phyloP scores from a whole-genome alignment of 1,140 invertebrate species.

The Drosophila melanogaster region Release_6_plus_ISO1_MT NT_037436.4:9756001-9756500 shows the following conservation, averaged over 20 bases:
- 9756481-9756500: slow-evolving; percentile 63
- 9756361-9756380: slow-evolving; percentile 38
- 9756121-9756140: slow-evolving; percentile 61
- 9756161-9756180: slow-evolving; percentile 7
- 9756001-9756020: slow-evolving; percentile 32
- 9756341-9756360: slow-evolving; percentile 39
- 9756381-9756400: not conserved
- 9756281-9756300: too few relatives aligned
- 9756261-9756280: not conserved
- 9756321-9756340: slow-evolving; percentile 42
- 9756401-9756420: not conserved
- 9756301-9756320: not conserved
- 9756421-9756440: not conserved
- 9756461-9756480: slow-evolving; percentile 57
- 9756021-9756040: not conserved
- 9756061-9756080: slow-evolving; percentile 24
- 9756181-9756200: not conserved
- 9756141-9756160: slow-evolving; percentile 71
- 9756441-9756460: slow-evolving; percentile 33
- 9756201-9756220: slow-evolving; percentile 17
- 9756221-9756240: slow-evolving; percentile 50
- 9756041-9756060: not conserved
- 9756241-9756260: slow-evolving; percentile 44
- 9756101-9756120: slow-evolving; percentile 66
- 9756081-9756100: slow-evolving; percentile 51